phyloP scores from a whole-genome alignment of 1,140 invertebrate species.

The Anoplolepis gracilipes region DNA sequence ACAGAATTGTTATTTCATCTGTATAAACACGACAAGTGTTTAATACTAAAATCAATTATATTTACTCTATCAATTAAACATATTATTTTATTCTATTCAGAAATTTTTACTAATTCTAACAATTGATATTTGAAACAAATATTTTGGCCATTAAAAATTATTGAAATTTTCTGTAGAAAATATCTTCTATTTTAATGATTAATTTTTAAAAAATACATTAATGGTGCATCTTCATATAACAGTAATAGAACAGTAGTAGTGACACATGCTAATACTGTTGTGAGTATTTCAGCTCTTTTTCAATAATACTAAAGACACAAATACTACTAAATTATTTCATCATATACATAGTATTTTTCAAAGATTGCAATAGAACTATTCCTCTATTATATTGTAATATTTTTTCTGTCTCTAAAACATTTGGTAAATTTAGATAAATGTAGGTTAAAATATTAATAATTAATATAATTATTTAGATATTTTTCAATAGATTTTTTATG shows the following conservation, averaged over 20 bases:
- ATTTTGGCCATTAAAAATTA: background rate
- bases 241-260: background rate
- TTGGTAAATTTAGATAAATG: background rate
- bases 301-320: background rate
- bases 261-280: background rate
- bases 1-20: background rate
- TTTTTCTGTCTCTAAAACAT: background rate
- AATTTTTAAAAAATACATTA: background rate
- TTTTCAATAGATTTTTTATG: constrained; percentile 3
- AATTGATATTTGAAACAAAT: background rate
- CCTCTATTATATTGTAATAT: background rate
- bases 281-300: background rate
- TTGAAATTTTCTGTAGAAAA: background rate
- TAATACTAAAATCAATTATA: background rate
- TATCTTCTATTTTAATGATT: background rate
- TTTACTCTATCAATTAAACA: background rate
- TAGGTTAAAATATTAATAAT: constrained; percentile 6
- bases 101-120: background rate
- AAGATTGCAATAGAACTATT: background rate
- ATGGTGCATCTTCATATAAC: background rate
- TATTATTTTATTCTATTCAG: background rate
- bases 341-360: background rate
- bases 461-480: background rate
- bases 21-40: background rate
- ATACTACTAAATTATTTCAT: background rate